Evolutionary conservation across 2,113 vertebrate genomes (phyloP).

Genomic region (Phasianus colchicus): DNA sequence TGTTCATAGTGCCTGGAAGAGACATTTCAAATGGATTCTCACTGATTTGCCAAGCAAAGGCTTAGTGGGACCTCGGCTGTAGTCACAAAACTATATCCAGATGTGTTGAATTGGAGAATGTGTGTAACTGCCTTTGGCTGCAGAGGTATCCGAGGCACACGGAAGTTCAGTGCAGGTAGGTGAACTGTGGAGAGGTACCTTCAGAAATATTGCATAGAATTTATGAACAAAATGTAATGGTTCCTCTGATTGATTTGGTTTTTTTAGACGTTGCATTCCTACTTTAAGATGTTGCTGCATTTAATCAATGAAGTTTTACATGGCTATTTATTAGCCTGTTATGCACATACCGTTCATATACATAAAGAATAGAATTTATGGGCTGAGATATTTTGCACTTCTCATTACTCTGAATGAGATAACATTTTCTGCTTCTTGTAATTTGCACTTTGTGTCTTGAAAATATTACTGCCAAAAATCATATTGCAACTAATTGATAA

Average conservation of each 20-base stretch:
- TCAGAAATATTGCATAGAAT: background rate
- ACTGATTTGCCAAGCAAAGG: background rate
- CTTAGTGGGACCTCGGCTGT: background rate
- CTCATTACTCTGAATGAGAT: conserved; percentile 30
- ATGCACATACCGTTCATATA: background rate
- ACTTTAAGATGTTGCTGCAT: conserved; percentile 6
- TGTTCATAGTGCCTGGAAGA: conserved; percentile 65
- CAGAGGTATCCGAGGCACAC: background rate
- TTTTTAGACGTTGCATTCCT: background rate
- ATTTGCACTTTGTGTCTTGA: conserved; percentile 56
- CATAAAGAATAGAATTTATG: conserved; percentile 16
- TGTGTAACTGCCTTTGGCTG: background rate
- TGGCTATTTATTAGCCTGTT: background rate
- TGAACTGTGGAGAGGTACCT: conserved; percentile 12
- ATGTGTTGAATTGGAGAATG: background rate
- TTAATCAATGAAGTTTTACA: background rate
- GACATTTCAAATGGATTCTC: conserved; percentile 25
- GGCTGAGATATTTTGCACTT: conserved; percentile 52
- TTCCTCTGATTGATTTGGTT: background rate
- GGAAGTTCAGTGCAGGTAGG: background rate
- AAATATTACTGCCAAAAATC: conserved; percentile 58
- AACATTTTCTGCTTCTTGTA: conserved; percentile 51
- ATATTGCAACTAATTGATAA: conserved; percentile 34
- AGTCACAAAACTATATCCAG: background rate
- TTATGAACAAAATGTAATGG: background rate